Evolutionary conservation across 2,888 invertebrate species (phyloP), one percentile per base, ranked within the genome.

Genomic region (Troides aeacus): DNA sequence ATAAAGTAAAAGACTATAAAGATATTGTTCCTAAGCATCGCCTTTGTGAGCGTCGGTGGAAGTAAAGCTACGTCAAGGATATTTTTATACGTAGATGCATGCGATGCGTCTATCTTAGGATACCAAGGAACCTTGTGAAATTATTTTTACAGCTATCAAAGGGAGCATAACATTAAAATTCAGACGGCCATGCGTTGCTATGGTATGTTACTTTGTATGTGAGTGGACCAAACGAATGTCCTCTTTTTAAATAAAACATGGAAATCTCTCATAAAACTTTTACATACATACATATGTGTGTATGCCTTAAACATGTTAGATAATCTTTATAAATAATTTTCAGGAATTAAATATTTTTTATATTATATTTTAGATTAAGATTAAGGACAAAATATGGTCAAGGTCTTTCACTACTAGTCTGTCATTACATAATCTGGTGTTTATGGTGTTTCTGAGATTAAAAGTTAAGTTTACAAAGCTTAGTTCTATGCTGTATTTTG

Each of bases 91-190:
- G 74, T 70, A 73, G 75, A 73, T 80, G 77, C 77, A 78, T 78
- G 74, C 75, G 46, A 77, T 77, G 76, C 74, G 74, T 73, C 78
- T 73, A 73, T 5, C 5, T 30, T 30, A 30, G 4, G 30, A 3
- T 30, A 30, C 30, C 30, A 21, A 75, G 74, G 74, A 77, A 83
- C 86, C 79, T 84, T 76, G 79, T 78, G 81, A 84, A 87, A 88
- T 87, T 83, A 87, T 88, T 88, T 89, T 87, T 86, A 88, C 83
- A 87, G 88, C 86, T 88, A 86, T 87, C 87, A 87, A 88, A 88
- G 88, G 86, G 83, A 84, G 82, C 78, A 83, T 85, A 79, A 79
- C 85, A 89, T 90, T 89, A 88, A 90, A 87, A 91, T 91, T 89
- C 87, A 87, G 85, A 84, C 85, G 85, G 84, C 81, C 84, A 83